Evolutionary conservation across 2,113 vertebrate genomes (phyloP), one percentile per base, ranked within the genome.

Genomic region (Pavo muticus): DNA sequence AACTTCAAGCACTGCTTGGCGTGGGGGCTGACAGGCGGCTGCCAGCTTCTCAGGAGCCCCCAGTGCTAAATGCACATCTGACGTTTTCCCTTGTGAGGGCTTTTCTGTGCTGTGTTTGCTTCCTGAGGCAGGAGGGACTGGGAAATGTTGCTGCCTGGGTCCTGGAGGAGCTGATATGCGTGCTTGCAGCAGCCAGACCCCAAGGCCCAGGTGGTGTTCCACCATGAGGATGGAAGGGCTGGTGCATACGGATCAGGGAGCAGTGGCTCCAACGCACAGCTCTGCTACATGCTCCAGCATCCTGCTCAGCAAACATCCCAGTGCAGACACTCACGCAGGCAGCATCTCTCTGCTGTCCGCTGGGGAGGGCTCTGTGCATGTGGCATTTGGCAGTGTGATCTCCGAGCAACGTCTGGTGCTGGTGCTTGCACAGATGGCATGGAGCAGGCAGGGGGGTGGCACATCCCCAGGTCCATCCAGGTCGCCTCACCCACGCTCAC

Each of bases 231-330:
- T 44, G 64, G 35, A 44, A 1, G 3, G 35, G 32, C 19, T 40
- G 1, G 0, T 11, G 32, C 13, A 25, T 19, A 45, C 67, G 48
- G 32, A n/a, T 29, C 4, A 0, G 5, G 40, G 52, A 0, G 1
- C 56, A 81, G 52, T 64, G 9, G 14, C 25, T 52, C 65, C 10
- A 8, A 32, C 9, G 0, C 69, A 13, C 65, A 40, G 42, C 48
- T 42, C 72, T 1, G 0, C 7, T 9, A 82, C 8, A 0, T 27
- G 35, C 64, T 54, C 3, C 1, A 56, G 27, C 35, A 44, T 60
- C 57, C 63, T 60, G 32, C 74, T 29, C 32, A 6, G 52, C 1
- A 3, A 32, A 32, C 16, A n/a, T 59, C 39, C 57, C 44, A 40
- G 56, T 10, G 63, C n/a, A 42, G 64, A 57, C 11, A n/a, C 19